A percentile compares a stretch with the other conserved stretches of the same genome.
Evolutionary conservation across 1,140 invertebrate species (phyloP).

Genomic region (Caenorhabditis latens): DNA sequence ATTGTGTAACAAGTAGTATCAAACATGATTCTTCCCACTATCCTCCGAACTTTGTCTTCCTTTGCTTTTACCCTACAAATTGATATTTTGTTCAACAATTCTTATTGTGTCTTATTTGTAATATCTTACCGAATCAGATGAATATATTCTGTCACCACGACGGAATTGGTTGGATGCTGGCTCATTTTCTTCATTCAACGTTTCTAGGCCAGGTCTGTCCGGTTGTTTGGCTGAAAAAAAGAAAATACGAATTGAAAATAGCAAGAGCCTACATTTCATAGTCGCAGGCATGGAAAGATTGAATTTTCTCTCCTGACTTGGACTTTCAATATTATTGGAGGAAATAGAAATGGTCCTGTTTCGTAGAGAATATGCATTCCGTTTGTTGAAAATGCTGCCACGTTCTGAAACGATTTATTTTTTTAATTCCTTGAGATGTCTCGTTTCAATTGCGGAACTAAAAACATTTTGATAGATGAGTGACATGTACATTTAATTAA

Average conservation of each 20-base stretch:
- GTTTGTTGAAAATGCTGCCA: neutral
- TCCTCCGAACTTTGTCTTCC: neutral
- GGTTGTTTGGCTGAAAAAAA: conserved; percentile 7
- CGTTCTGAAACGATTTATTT: conserved; percentile 2
- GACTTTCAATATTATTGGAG: conserved; percentile 26
- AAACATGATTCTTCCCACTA: neutral
- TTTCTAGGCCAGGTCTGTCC: neutral
- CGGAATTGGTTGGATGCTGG: neutral
- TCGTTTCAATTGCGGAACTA: too few relatives aligned
- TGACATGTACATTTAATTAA: too few relatives aligned
- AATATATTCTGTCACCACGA: neutral
- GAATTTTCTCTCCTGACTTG: conserved; percentile 26
- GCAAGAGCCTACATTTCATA: neutral
- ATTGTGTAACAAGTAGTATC: neutral
- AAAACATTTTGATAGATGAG: too few relatives aligned
- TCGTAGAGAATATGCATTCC: neutral
- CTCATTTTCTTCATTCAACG: conserved; percentile 12
- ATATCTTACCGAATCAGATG: neutral
- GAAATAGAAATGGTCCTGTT: conserved; percentile 3
- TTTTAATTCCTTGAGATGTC: neutral
- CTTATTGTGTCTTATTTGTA: too few relatives aligned
- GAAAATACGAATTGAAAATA: neutral
- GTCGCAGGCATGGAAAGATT: conserved; percentile 27
- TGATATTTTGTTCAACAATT: too few relatives aligned
- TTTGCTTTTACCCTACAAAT: neutral